Evolutionary conservation across 2,797 vertebrate genomes (phyloP).

Genomic region (Loriculus beryllinus): DNA sequence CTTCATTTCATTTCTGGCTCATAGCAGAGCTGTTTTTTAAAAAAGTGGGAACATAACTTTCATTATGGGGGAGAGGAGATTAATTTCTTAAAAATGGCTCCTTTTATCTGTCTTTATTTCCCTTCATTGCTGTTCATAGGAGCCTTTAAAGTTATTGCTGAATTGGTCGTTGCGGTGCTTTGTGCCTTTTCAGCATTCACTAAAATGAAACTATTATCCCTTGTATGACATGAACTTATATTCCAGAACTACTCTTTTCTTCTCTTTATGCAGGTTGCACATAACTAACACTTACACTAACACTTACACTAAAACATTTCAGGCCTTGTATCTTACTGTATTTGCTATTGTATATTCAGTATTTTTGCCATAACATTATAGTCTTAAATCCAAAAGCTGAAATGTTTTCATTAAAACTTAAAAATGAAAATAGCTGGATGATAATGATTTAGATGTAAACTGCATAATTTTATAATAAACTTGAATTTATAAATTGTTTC

Average conservation of each 20-base stretch:
- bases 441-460: neutral
- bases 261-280: neutral
- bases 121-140: neutral
- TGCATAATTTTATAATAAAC: neutral
- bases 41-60: neutral
- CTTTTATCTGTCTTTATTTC: constrained; percentile 1
- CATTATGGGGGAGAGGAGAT: neutral
- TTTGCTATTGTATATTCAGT: neutral
- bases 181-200: neutral
- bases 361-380: neutral
- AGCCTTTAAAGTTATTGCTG: neutral
- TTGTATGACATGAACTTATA: neutral
- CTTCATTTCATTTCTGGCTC: neutral
- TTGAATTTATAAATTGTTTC: neutral
- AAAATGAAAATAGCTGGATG: neutral
- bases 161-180: neutral
- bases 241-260: neutral
- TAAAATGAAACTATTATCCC: neutral
- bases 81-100: neutral
- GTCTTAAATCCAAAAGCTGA: neutral
- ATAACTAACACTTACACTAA: neutral
- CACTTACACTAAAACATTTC: neutral
- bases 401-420: neutral
- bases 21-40: neutral
- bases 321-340: neutral